These are phyloP conservation scores for Saccostrea cuccullata DNA, from an alignment of 1,140 invertebrate species.

Conservation along the genomic window DNA sequence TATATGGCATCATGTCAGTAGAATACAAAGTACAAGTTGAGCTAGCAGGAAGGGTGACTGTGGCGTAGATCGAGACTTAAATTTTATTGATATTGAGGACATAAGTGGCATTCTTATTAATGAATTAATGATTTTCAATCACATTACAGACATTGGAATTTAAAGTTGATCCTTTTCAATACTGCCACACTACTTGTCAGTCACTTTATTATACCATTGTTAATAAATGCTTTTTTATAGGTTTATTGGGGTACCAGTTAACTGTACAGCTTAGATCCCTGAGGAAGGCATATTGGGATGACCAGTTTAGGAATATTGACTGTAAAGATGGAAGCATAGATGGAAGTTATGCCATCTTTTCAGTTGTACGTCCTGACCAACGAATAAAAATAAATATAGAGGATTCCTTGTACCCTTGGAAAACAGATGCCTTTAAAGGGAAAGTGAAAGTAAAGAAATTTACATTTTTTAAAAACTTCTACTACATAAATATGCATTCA, in stretches of 20 bases:
- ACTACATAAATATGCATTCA: no score
- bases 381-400: conserved; percentile 43
- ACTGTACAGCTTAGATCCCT: conserved; percentile 63
- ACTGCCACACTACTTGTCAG: no score
- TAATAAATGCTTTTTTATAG: conserved; percentile 39
- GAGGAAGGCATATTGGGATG: conserved; percentile 61
- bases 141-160: no score
- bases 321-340: conserved; percentile 57
- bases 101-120: no score
- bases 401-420: conserved; percentile 63
- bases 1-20: no score
- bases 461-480: not conserved
- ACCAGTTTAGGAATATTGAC: conserved; percentile 63
- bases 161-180: no score
- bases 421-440: conserved; percentile 67
- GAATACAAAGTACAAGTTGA: no score
- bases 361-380: conserved; percentile 54
- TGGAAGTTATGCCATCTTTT: conserved; percentile 55
- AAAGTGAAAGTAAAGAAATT: conserved; percentile 61
- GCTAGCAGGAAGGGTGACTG: no score
- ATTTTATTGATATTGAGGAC: no score
- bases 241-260: conserved; percentile 65
- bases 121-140: no score
- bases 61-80: no score
- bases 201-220: no score